phyloP scores from a whole-genome alignment of 2,888 invertebrate species.

The Pseudanteris insignis region DNA sequence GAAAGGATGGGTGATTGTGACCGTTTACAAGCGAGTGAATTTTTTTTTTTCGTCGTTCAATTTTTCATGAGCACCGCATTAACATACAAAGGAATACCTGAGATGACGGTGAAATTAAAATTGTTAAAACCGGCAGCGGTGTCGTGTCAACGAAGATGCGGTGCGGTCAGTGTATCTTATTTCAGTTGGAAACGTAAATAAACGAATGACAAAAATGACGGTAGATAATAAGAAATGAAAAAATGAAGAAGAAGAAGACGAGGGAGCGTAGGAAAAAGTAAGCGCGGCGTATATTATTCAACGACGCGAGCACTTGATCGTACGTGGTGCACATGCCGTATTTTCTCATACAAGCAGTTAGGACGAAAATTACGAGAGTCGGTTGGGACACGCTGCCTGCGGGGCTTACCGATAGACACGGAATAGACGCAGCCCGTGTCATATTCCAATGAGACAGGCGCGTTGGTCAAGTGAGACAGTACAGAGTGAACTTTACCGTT shows the following conservation, averaged over 20 bases:
- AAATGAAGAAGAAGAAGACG: background rate
- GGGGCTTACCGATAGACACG: conserved; percentile 20
- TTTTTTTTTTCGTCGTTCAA: conserved; percentile 15
- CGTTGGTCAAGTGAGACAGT: background rate
- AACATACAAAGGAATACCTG: too few relatives aligned
- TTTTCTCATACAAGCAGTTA: conserved; percentile 38
- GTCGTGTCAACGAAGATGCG: background rate
- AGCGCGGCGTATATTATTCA: conserved; percentile 22
- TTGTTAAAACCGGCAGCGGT: conserved; percentile 1
- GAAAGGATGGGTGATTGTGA: too few relatives aligned
- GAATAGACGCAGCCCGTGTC: conserved; percentile 1
- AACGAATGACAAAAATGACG: background rate
- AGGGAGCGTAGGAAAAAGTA: background rate
- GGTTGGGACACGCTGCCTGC: conserved; percentile 34
- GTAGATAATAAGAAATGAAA: background rate
- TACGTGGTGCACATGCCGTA: conserved; percentile 30
- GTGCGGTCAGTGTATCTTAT: conserved; percentile 2
- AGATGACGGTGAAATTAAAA: too few relatives aligned
- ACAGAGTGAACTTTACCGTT: too few relatives aligned
- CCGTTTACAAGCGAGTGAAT: too few relatives aligned
- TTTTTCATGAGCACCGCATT: background rate
- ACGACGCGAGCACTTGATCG: conserved; percentile 20
- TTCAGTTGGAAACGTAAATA: background rate
- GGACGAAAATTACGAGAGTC: conserved; percentile 41
- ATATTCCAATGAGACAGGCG: conserved; percentile 1